Conservation (phyloP, 2,888 invertebrate species). For the Zele albiditarsus region DNA sequence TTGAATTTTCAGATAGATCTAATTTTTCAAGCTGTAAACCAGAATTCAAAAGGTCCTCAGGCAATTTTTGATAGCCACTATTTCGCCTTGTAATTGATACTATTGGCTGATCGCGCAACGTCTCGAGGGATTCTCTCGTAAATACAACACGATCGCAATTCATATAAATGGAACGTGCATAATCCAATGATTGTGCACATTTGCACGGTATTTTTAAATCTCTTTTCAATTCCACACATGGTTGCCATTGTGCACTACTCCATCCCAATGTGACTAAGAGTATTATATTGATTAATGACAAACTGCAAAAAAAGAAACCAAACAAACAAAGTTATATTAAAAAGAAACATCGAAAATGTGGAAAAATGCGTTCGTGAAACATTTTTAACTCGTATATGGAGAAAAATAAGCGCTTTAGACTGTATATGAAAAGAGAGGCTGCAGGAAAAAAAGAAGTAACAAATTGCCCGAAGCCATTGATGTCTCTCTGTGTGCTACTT, state of each 20-base stretch:
- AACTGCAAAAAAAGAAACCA: not conserved
- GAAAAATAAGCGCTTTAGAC: constrained; percentile 1
- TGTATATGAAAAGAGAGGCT: not conserved
- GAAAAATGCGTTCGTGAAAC: not conserved
- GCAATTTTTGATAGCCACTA: constrained; percentile 87
- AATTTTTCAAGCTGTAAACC: constrained; percentile 83
- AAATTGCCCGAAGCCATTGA: constrained; percentile 21
- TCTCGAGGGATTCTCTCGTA: constrained; percentile 82
- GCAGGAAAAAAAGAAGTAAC: not conserved
- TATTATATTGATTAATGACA: constrained; percentile 4
- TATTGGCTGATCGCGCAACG: constrained; percentile 87
- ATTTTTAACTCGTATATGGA: not conserved
- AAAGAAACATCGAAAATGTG: too few species aligned
- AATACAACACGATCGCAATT: constrained; percentile 90
- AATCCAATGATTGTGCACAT: constrained; percentile 69
- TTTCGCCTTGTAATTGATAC: constrained; percentile 85
- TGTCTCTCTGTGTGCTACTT: constrained; percentile 34
- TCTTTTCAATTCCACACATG: constrained; percentile 85
- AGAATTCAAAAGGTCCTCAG: constrained; percentile 69
- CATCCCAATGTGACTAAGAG: constrained; percentile 49
- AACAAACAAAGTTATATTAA: not conserved
- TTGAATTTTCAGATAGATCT: constrained; percentile 88
- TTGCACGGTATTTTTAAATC: constrained; percentile 85
- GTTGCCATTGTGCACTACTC: constrained; percentile 75
- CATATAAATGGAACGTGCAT: constrained; percentile 78